Evolutionary conservation across 2,888 invertebrate species (phyloP).

Genomic region (Athetis lepigone): DNA sequence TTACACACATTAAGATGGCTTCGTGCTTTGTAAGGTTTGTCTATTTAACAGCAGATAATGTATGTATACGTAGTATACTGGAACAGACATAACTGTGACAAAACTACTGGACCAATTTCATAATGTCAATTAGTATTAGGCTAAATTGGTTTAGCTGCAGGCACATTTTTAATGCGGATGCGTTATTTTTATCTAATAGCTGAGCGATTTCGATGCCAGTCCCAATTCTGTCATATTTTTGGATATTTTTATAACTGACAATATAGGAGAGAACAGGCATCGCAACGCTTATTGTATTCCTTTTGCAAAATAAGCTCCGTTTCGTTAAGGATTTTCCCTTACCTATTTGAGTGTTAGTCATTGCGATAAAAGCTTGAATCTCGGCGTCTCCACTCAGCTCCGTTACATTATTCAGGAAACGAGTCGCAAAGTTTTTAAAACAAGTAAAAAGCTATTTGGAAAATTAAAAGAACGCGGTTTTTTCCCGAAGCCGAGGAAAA

Average conservation of each 20-base stretch:
- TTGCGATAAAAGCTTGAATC: slow-evolving; percentile 54
- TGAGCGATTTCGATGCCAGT: neutral
- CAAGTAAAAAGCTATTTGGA: slow-evolving; percentile 45
- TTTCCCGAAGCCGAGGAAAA: slow-evolving; percentile 23
- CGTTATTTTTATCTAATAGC: slow-evolving; percentile 8
- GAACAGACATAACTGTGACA: slow-evolving; percentile 15
- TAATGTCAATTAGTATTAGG: neutral
- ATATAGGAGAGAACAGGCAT: slow-evolving; percentile 29
- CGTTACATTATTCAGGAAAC: slow-evolving; percentile 48
- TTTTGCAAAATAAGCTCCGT: slow-evolving; percentile 45
- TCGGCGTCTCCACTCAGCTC: slow-evolving; percentile 38
- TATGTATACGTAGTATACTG: slow-evolving; percentile 16
- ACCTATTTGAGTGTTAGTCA: slow-evolving; percentile 52
- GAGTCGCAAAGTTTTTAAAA: slow-evolving; percentile 48
- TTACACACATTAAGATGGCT: slow-evolving; percentile 36
- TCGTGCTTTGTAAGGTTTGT: slow-evolving; percentile 2
- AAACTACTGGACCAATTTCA: slow-evolving; percentile 2
- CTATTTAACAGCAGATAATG: slow-evolving; percentile 14
- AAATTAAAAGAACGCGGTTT: slow-evolving; percentile 46
- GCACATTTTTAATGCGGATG: neutral
- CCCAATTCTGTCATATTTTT: neutral
- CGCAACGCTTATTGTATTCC: slow-evolving; percentile 42
- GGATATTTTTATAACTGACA: slow-evolving; percentile 3
- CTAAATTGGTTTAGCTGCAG: neutral
- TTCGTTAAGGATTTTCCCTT: slow-evolving; percentile 41